Evolutionary conservation across 2,113 vertebrate genomes (phyloP), one percentile per base, ranked within the genome.

Genomic region (Zapus hudsonius): DNA sequence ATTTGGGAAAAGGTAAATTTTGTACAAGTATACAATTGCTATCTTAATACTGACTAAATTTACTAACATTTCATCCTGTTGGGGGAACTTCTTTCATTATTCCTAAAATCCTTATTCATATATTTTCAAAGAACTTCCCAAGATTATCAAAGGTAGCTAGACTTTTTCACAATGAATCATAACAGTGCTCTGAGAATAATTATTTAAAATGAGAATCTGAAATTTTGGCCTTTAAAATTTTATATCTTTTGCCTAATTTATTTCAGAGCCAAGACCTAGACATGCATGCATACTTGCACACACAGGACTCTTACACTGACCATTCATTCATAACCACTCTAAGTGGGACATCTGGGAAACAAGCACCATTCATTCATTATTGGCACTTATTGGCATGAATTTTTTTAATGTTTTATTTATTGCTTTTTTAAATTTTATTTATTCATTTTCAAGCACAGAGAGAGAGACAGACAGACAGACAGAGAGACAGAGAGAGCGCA

Each of bases 211-310:
- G 12, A 52, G 59, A 7, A 63, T 47, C 44, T 63, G 27, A 44
- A 86, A 84, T 80, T 88, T 76, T 67, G 1, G 83, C 44, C 40
- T 86, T 93, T 74, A 86, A 84, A 59, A 72, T 89, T 94, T 79
- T 29, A 0, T 83, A 47, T 80, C 8, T 87, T 93, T 92, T 66
- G 38, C 9, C 31, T 84, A 59, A 89, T 78, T 79, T 81, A 27
- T 93, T 42, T 94, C 44, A 93, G 27, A 38, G 17, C 11, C 31
- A 91, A 95, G 40, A 78, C 2, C 25, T 78, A 74, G 2, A 52
- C 12, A 78, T 6, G 44, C 22, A 15, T 8, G 42, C 6, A 29
- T 2, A 63, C 6, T 13, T 0, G 52, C 8, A 57, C 7, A 61
- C 78, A 44, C 89, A 92, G 52, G 47, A 73, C 11, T 17, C 33